These are phyloP conservation scores for Ichneumoninae sp. DNA, from an alignment of 2,888 invertebrate species.

Conservation along the genomic window DNA sequence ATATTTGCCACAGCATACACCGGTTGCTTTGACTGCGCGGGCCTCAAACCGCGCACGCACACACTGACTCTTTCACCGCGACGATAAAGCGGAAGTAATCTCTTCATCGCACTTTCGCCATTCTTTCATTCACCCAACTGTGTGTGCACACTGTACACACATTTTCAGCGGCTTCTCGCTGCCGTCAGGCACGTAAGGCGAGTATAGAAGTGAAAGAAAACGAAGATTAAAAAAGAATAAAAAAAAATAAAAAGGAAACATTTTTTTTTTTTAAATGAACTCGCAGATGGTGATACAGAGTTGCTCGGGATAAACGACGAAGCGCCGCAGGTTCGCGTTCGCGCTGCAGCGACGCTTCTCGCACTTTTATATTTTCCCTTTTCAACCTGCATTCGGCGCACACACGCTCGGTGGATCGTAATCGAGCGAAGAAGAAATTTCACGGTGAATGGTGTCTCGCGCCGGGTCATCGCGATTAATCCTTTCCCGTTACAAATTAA, in stretches of 20 bases:
- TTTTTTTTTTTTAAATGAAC: too few species aligned
- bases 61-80: constrained; percentile 65
- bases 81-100: constrained; percentile 73
- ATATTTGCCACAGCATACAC: background rate
- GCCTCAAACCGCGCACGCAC: constrained; percentile 29
- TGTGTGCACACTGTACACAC: constrained; percentile 20
- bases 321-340: constrained; percentile 15
- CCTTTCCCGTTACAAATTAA: constrained; percentile 62
- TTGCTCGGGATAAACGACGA: constrained; percentile 50
- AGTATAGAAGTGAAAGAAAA: constrained; percentile 39
- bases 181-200: constrained; percentile 12
- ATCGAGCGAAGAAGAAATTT: constrained; percentile 31
- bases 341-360: constrained; percentile 2
- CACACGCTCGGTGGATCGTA: background rate
- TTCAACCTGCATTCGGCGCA: constrained; percentile 35
- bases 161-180: constrained; percentile 38
- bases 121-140: constrained; percentile 74
- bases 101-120: constrained; percentile 78
- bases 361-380: constrained; percentile 54
- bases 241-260: constrained; percentile 37
- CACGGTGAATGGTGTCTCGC: constrained; percentile 35
- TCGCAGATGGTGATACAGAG: constrained; percentile 26
- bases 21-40: constrained; percentile 6
- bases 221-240: constrained; percentile 26
- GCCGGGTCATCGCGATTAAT: constrained; percentile 61